Evolutionary conservation across 2,888 invertebrate species (phyloP), one percentile per base, ranked within the genome.

Genomic region (Blastobasis lacticolella): DNA sequence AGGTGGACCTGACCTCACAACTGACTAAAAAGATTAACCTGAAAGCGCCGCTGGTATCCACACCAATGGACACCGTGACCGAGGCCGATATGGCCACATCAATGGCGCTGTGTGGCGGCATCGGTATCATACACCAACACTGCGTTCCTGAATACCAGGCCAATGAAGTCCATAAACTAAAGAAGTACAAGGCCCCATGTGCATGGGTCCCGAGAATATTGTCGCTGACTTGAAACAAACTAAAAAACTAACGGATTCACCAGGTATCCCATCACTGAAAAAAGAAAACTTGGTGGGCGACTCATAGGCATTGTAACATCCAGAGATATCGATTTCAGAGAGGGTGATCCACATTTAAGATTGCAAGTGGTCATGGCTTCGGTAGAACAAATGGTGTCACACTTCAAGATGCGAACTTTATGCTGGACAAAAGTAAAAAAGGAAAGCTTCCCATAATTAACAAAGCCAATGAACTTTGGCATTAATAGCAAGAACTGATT

Each of bases 11-110:
- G 48, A 91, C 93, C n/a, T 96, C 98, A 4, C 93, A 93, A 2
- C 88, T 99, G 48, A 99, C 99, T 0, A 95, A 94, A 76, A 94
- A 93, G 65, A 95, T 99, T 58, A 90, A 90, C 50, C 86, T 99
- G 50, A 96, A 96, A 74, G 94, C 97, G 1, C 99, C 99, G 0
- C 85, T 99, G 8, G 96, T 99, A 1, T 98, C 98, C 0, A 98
- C 99, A 1, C 99, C 99, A 0, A 99, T 99, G 99, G 99, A 99
- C 81, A 99, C 99, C 0, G 99, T 99, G 9, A 99, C 99, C 7
- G 99, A 99, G 84, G 94, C 97, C 3, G 97, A 98, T 74, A 99
- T 99, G 99, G 99, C 99, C 10, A 97, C 99, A 67, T 95, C 98
- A 4, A 99, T 99, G 98, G 98, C 99, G 90, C 90, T 98, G 40